Percentiles rank a stretch among this genome's conserved stretches.
Evolutionary conservation across 92 coral and sea anemone species (phyloP).

Genomic region (Porites lobata): DNA sequence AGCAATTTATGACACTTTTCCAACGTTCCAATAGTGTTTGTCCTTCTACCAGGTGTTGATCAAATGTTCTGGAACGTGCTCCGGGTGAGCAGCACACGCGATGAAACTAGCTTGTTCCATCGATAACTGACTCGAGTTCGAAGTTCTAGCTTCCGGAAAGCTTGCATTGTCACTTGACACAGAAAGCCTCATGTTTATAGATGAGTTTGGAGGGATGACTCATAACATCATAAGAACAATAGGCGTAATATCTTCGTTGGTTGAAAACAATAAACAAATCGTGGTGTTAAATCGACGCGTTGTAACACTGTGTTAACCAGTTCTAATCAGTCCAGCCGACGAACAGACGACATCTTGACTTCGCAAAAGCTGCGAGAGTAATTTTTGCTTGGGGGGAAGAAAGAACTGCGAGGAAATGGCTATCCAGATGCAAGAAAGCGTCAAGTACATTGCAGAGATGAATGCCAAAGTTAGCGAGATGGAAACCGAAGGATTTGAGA

Average conservation of each 20-base stretch:
- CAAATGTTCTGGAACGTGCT: background rate
- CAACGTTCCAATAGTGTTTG: background rate
- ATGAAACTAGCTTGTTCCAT: background rate
- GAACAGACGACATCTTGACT: background rate
- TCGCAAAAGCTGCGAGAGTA: background rate
- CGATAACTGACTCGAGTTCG: background rate
- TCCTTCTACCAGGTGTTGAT: background rate
- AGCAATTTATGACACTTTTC: background rate
- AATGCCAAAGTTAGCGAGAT: constrained; percentile 19
- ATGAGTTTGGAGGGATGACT: constrained; percentile 40
- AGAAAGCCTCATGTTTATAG: constrained; percentile 36
- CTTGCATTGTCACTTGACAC: background rate
- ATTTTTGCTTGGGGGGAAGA: background rate
- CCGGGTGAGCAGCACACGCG: background rate
- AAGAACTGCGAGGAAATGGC: constrained; percentile 20
- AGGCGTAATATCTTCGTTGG: constrained; percentile 34
- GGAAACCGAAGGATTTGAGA: constrained; percentile 34
- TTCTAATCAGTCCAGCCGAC: background rate
- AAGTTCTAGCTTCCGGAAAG: background rate
- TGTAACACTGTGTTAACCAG: background rate
- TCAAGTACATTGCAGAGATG: constrained; percentile 28
- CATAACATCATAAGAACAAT: constrained; percentile 14
- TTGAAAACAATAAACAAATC: constrained; percentile 39
- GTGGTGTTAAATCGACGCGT: constrained; percentile 26
- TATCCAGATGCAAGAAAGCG: constrained; percentile 47